phyloP scores from a whole-genome alignment of 2,113 vertebrate genomes.

The Pteropus alecto region DNA sequence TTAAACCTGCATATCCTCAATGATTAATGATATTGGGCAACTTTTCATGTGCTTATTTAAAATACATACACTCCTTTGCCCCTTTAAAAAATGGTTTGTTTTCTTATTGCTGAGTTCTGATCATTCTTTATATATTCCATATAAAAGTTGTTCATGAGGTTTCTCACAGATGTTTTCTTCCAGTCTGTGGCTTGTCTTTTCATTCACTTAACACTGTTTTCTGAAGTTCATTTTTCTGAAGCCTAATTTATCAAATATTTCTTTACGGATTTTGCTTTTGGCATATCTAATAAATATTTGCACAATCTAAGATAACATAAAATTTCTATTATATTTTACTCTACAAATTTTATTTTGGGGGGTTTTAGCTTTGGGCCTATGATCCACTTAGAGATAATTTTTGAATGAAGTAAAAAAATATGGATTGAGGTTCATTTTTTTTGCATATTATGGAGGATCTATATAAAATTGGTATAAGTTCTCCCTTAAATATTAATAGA shows the following conservation, averaged over 20 bases:
- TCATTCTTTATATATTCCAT: neutral
- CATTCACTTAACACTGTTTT: neutral
- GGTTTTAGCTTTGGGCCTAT: neutral
- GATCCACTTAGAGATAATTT: neutral
- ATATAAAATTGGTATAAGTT: neutral
- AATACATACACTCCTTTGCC: neutral
- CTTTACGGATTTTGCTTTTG: neutral
- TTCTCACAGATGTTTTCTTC: neutral
- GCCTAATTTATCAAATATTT: neutral
- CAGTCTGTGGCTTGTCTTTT: neutral
- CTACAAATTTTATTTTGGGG: neutral
- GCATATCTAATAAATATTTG: neutral
- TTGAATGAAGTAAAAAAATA: neutral
- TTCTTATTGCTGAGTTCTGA: neutral
- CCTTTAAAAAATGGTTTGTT: neutral
- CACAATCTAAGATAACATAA: neutral
- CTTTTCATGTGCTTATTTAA: neutral
- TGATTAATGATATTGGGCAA: neutral
- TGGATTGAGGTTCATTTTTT: neutral
- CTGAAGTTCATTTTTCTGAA: neutral
- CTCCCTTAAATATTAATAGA: neutral
- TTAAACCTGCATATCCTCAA: neutral
- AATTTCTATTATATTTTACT: neutral
- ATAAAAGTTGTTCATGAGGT: neutral
- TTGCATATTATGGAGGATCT: neutral